Conservation (phyloP, 1,140 invertebrate genomes). For the Zaprionus gabonicus region DNA sequence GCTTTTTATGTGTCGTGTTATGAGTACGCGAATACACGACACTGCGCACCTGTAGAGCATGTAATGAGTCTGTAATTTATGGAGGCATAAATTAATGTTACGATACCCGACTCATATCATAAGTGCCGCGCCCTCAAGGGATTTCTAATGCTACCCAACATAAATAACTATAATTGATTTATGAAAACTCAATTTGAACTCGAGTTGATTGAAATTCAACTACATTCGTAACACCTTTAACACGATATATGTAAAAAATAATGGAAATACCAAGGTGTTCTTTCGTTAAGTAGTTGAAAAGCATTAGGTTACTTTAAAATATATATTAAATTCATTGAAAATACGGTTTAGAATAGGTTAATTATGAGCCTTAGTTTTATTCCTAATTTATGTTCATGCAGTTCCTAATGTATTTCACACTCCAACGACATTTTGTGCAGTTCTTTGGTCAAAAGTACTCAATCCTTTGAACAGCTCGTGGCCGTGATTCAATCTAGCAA, state of each 20-base stretch:
- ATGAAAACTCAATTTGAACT: constrained; percentile 6
- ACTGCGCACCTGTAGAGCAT: constrained; percentile 59
- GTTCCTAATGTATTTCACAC: background rate
- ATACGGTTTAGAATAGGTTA: no score
- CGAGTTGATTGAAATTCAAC: constrained; percentile 1
- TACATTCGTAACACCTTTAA: constrained; percentile 2
- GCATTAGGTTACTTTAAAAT: background rate
- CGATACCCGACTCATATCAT: constrained; percentile 9
- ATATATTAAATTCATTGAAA: no score
- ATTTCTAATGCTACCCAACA: background rate
- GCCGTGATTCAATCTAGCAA: constrained; percentile 1
- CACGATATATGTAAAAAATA: background rate
- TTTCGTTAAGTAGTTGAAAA: background rate
- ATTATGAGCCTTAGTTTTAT: no score
- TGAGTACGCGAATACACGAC: constrained; percentile 69
- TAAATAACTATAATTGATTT: constrained; percentile 7
- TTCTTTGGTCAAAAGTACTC: background rate
- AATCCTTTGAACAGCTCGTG: background rate
- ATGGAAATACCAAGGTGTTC: background rate
- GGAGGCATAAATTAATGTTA: constrained; percentile 55
- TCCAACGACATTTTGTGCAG: background rate
- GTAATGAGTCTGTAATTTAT: constrained; percentile 71
- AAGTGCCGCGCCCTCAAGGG: background rate
- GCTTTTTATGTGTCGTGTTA: constrained; percentile 62
- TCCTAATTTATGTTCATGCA: no score